Evolutionary conservation across 2,113 vertebrate species (phyloP).

Genomic region (Alethe castanea): DNA sequence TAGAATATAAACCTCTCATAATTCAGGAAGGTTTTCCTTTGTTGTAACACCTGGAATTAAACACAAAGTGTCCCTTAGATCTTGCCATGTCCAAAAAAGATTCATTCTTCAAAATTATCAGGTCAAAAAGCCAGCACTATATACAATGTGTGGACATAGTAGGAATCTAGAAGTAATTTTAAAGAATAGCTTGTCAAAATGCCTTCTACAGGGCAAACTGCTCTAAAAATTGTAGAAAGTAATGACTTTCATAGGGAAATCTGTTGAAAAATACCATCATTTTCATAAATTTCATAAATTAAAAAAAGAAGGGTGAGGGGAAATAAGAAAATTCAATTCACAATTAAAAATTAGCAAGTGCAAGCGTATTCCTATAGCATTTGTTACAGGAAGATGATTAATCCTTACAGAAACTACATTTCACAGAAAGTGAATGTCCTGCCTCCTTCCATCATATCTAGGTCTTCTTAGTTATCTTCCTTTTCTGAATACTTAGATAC

Average conservation of each 20-base stretch:
- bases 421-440: not conserved
- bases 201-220: not conserved
- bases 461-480: not conserved
- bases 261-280: not conserved
- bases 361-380: not conserved
- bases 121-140: not conserved
- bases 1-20: not conserved
- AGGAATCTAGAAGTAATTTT: not conserved
- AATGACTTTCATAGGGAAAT: not conserved
- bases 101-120: not conserved
- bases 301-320: accelerated
- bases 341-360: not conserved
- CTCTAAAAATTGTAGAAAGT: not conserved
- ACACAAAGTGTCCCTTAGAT: not conserved
- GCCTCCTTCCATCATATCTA: not conserved
- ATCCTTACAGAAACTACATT: not conserved
- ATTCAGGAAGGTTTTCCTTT: not conserved
- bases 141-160: accelerated
- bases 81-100: not conserved
- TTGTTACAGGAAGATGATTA: not conserved
- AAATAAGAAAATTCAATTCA: not conserved
- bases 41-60: not conserved
- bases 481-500: not conserved
- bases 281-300: not conserved
- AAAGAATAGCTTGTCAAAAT: not conserved